Base-by-base conservation (phyloP, 2,797 vertebrate genomes). In the Chaetophractus vellerosus region DNA sequence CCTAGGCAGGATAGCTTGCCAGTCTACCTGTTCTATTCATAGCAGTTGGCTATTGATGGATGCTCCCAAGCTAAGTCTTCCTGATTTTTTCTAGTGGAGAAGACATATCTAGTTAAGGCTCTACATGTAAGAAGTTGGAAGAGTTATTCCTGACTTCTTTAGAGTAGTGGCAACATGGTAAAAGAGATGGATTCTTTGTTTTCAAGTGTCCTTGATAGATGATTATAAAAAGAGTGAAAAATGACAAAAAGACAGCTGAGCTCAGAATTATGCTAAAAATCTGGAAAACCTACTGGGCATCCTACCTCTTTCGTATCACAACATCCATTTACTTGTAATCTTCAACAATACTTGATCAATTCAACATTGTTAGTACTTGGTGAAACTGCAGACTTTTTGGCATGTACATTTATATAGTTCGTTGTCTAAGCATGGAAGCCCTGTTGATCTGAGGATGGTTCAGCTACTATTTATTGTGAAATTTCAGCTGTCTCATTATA, bases 391-490 rank as follows among this genome's bases (percentile, higher is more conserved):
- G 91, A 96, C 94, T 71, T 82, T 93, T 94, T 96, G 97, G 89
- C 97, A 95, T 90, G 11, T 33, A 71, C 87, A 64, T 78, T 74
- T 96, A 45, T 93, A 92, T 94, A 97, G 97, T 96, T 98, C 96
- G 88, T 97, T 91, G 72, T 69, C 96, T 38, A 95, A 93, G 95
- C 90, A 81, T 91, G 86, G 63, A 97, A 93, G 57, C 38, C 19
- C 23, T 95, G 94, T 95, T 88, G 97, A 94, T 86, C 72, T 63
- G 93, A 96, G 36, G 91, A 94, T 48, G 71, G 79, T 95, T 36
- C 63, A 94, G 75, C 91, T 97, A 86, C 63, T 95, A 91, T 95
- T 98, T 97, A 96, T 88, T 72, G 45, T 68, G 86, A 94, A 91
- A 85, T 95, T 96, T 91, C 48, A 94, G 57, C 52, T 83, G 93